phyloP scores from a whole-genome alignment of 2,888 invertebrate genomes.

The Synanthedon vespiformis region DNA sequence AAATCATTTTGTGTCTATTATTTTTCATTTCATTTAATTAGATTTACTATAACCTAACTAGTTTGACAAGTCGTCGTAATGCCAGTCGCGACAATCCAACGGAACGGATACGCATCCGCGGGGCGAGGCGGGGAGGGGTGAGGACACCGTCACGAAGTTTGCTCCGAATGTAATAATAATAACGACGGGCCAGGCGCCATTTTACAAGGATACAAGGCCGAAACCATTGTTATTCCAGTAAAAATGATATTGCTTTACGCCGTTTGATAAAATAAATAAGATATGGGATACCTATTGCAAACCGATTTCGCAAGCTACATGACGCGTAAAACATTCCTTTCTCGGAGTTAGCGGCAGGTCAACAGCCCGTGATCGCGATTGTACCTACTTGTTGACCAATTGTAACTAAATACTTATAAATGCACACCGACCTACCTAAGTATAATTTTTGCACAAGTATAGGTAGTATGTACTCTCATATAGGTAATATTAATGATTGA shows the following conservation, averaged over 20 bases:
- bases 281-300: constrained; percentile 6
- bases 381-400: constrained; percentile 39
- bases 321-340: constrained; percentile 27
- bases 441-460: constrained; percentile 25
- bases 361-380: constrained; percentile 59
- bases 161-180: constrained; percentile 66
- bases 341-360: constrained; percentile 45
- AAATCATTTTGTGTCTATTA: constrained; percentile 24
- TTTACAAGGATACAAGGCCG: constrained; percentile 68
- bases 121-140: constrained; percentile 45
- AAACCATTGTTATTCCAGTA: constrained; percentile 24
- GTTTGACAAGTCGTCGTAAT: constrained; percentile 67
- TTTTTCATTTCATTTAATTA: constrained; percentile 29
- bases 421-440: too few species aligned
- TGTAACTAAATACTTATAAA: constrained; percentile 7
- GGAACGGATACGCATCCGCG: constrained; percentile 63
- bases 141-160: constrained; percentile 66
- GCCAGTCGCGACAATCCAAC: constrained; percentile 55
- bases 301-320: constrained; percentile 26
- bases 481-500: too few species aligned
- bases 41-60: constrained; percentile 59
- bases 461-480: not conserved
- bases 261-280: not conserved
- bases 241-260: not conserved
- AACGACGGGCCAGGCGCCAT: constrained; percentile 62